Evolutionary conservation across 53 echinoderm and acorn worm species (phyloP), one percentile per base, ranked within the genome.

Genomic region (Patiria pectinifera): DNA sequence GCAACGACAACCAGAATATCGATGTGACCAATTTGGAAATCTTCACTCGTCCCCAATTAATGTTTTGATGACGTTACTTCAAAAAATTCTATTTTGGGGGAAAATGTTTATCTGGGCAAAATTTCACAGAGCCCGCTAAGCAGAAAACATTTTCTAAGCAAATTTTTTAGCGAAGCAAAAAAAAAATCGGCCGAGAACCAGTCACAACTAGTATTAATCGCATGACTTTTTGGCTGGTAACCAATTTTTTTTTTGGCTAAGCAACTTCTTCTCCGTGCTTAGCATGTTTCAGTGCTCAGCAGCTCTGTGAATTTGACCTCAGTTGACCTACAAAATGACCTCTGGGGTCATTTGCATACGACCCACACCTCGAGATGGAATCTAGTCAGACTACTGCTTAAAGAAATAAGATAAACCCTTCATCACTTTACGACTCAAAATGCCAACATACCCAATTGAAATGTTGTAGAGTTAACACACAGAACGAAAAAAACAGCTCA

Each of bases 1-100:
- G 63, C 45, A 62, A 81, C 60, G 45, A 74, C 89, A 89, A 89
- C 5, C 61, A 62, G 49, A 86, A 16, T 18, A 74, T 23, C 15
- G 8, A 74, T 9, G 74, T 4, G 74, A 74, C 74, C 74, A 74
- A 4, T 74, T 24, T n/a, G 74, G 35, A 74, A 23, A 74, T 74
- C 22, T 21, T 2, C 4, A 74, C 74, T 24, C 10, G 66, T 60
- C 66, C 66, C 66, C 66, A 66, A 66, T 16, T 66, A 13, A 66
- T 66, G 66, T 18, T 66, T 66, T 18, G 15, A 66, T 66, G 66
- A 13, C 19, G 10, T 14, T 0, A 18, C 66, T 0, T 14, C 4
- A 6, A 66, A 66, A 66, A 6, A 66, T 35, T 35, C 35, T 35
- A 35, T 66, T 13, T 18, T 16, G 15, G 14, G 66, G 66, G 15